Base-by-base conservation (phyloP, 2,113 vertebrate genomes). In the Murina feae region DNA sequence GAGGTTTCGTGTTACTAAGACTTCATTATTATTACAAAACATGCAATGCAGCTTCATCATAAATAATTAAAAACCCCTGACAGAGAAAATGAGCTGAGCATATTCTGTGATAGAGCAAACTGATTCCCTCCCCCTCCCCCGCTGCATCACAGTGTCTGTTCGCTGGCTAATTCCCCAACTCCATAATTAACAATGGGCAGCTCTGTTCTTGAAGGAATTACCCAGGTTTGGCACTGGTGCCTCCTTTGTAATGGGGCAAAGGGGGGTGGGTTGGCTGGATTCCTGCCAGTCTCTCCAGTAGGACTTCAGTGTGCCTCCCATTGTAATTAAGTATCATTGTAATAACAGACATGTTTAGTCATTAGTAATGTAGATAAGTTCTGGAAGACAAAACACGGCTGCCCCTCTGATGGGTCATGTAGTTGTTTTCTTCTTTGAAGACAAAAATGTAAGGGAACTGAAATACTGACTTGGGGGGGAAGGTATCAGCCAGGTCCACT, bases 271-370 rank as follows among this genome's bases (percentile, higher is more conserved):
- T 92, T 94, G 90, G 89, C 92, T 80, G 47, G n/a, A 30, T 83
- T 97, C 90, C 93, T 92, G 39, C 88, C 79, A 78, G 75, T 92
- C 92, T 87, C 84, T 94, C 88, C 97, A 97, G 87, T 80, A 82
- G 89, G 87, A 80, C 65, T 8, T 96, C 65, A 49, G 16, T 95
- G 30, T 96, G 89, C 6, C 12, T 96, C 94, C 96, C 51, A 25
- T 96, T 81, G 39, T 96, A 95, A 96, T 97, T 94, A 95, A 95
- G 78, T 49, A 65, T 97, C 69, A 76, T 53, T 97, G 49, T 92
- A 82, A 91, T 65, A 96, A 66, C 86, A 97, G 92, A 82, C 87
- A 47, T 96, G 78, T 91, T 37, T 96, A 84, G 79, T 93, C 79
- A 55, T 95, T 95, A 84, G 86, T 95, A 91, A 90, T 68, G 69